A percentile compares a stretch with the other conserved stretches of the same genome.
Evolutionary conservation across 2,113 vertebrate species (phyloP).

Genomic region (Ameiurus melas): DNA sequence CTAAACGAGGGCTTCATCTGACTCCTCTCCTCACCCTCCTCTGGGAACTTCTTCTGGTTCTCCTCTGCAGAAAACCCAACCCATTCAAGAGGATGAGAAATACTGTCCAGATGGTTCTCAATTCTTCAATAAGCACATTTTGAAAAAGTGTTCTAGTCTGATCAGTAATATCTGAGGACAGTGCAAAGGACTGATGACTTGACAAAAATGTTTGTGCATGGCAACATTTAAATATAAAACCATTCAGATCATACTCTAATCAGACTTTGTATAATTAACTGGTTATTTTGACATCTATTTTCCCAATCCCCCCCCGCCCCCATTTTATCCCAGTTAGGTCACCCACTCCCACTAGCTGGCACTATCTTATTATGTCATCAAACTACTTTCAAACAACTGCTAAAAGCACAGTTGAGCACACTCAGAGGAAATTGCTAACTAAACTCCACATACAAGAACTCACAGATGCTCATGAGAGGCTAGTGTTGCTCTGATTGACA

Average conservation of each 20-base stretch:
- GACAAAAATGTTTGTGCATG: neutral
- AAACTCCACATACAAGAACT: neutral
- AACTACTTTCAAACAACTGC: neutral
- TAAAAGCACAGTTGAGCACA: neutral
- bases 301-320: no score
- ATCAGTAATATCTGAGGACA: neutral
- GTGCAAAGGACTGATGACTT: neutral
- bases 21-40: constrained; percentile 83
- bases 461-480: neutral
- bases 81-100: neutral
- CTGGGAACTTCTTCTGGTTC: constrained; percentile 79
- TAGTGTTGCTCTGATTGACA: neutral
- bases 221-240: neutral
- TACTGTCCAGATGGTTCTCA: neutral
- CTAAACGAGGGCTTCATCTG: constrained; percentile 89
- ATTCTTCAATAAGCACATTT: neutral
- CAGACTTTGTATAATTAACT: neutral
- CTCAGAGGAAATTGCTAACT: neutral
- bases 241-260: neutral
- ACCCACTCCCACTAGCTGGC: neutral
- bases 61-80: constrained; percentile 72
- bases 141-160: neutral
- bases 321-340: no score
- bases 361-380: neutral
- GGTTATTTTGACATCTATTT: neutral